Evolutionary conservation across 2,888 invertebrate species (phyloP).

Genomic region (Lymantria dispar): DNA sequence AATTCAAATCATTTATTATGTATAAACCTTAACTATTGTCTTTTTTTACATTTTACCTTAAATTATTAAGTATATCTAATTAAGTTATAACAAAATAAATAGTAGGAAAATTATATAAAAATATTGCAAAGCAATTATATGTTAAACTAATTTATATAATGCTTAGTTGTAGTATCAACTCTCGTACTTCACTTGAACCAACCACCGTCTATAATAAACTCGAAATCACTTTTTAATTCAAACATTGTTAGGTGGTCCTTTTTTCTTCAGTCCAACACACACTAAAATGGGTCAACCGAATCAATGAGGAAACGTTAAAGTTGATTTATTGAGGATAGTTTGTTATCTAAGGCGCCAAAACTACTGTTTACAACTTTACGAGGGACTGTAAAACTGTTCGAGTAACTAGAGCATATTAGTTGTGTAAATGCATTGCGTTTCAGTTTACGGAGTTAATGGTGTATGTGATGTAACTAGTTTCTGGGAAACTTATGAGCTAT

Average conservation of each 20-base stretch:
- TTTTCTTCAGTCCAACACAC: slow-evolving; percentile 3
- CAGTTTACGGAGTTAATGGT: slow-evolving; percentile 18
- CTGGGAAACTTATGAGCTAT: slow-evolving; percentile 9
- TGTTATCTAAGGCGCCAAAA: slow-evolving; percentile 45
- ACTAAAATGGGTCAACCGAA: slow-evolving; percentile 45
- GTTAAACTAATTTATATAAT: no score
- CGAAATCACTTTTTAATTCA: slow-evolving; percentile 10
- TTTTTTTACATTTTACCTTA: no score
- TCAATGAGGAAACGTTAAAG: slow-evolving; percentile 57
- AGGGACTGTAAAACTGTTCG: slow-evolving; percentile 32
- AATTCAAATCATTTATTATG: no score
- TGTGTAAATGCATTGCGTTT: slow-evolving; percentile 13
- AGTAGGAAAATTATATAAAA: no score
- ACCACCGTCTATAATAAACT: neutral
- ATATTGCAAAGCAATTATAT: no score
- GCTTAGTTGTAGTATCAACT: no score
- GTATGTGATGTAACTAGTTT: slow-evolving; percentile 16
- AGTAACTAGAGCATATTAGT: slow-evolving; percentile 28
- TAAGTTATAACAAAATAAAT: no score
- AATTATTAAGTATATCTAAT: no score
- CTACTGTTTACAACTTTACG: slow-evolving; percentile 55
- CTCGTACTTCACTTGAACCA: neutral
- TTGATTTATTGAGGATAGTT: slow-evolving; percentile 54
- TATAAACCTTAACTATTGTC: no score
- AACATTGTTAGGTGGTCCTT: slow-evolving; percentile 14